phyloP scores from a whole-genome alignment of 2,888 invertebrate species.

The Muscina levida region DNA sequence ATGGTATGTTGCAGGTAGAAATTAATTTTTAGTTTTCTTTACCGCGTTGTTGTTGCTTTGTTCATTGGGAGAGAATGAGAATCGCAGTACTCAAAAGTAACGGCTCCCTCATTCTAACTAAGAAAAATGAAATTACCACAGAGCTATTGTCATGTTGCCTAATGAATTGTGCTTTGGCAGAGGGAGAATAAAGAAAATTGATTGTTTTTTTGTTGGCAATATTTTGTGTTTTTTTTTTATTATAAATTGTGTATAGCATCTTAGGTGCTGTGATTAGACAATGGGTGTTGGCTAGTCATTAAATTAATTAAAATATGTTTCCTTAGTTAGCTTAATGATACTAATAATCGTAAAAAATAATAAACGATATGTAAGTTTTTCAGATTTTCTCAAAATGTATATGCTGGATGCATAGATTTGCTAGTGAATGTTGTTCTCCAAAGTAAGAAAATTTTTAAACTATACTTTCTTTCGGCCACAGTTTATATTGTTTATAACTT shows the following conservation, averaged over 20 bases:
- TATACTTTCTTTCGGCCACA: too few species aligned
- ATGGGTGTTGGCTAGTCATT: background rate
- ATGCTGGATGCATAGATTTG: too few species aligned
- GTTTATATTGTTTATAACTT: too few species aligned
- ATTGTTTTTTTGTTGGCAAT: background rate
- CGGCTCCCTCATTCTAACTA: constrained; percentile 61
- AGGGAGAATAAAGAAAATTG: too few species aligned
- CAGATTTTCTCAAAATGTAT: too few species aligned
- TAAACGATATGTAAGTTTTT: too few species aligned
- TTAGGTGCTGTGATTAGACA: background rate
- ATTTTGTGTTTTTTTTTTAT: background rate
- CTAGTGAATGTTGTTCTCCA: too few species aligned
- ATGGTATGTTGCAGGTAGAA: constrained; percentile 49
- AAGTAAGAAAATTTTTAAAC: too few species aligned
- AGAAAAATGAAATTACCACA: background rate
- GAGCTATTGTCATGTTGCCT: background rate
- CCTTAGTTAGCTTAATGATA: too few species aligned
- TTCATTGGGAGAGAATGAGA: background rate
- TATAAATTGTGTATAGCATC: background rate
- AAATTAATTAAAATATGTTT: too few species aligned
- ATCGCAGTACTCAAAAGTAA: constrained; percentile 18
- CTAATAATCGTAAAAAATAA: too few species aligned
- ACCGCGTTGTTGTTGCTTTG: constrained; percentile 22
- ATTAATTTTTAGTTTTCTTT: constrained; percentile 58
- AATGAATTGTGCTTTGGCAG: background rate